Base-by-base conservation (phyloP, 2,888 invertebrate genomes). In the Bombylius major region DNA sequence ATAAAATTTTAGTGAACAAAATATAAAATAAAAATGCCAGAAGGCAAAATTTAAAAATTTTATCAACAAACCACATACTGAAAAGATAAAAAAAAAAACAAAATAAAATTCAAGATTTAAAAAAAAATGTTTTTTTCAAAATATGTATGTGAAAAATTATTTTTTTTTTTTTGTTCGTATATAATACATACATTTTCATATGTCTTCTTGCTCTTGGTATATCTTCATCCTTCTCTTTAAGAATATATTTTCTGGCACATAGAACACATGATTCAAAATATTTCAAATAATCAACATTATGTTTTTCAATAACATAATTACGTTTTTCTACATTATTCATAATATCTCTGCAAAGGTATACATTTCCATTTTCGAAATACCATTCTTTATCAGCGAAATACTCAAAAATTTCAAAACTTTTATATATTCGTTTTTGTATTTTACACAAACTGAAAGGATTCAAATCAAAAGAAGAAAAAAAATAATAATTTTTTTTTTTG, bases 341-440 rank as follows among this genome's bases (percentile, higher is more conserved):
- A 7, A 75, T 69, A 4, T 73, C 69, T 36, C 88, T 73, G 0
- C 86, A 62, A 7, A 73, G 68, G 7, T 81, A 71, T 0, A 83
- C 79, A 60, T 82, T 80, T 52, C 83, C 78, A 31, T 88, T 89
- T 49, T 84, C 83, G 70, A 92, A 91, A 66, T 87, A 86, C 94
- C 95, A 95, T 60, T 91, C 89, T 67, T 89, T 89, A 69, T 87
- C 89, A 0, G 93, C 91, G 73, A 95, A 95, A 69, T 92, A 94
- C 67, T 92, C 89, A 66, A 95, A 87, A 0, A 89, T 87, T 66
- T 89, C 88, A 66, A 92, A 89, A 0, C 93, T 89, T 75, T 90
- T 89, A 61, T 80, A 80, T 63, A 95, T 87, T 50, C 89, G 82
- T 56, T 84, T 82, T 63, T 93, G 93, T 3, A 92, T 86, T 52